These are phyloP conservation scores for Pelecanus crispus DNA, from an alignment of 2,113 vertebrate genomes.

Conservation along the genomic window DNA sequence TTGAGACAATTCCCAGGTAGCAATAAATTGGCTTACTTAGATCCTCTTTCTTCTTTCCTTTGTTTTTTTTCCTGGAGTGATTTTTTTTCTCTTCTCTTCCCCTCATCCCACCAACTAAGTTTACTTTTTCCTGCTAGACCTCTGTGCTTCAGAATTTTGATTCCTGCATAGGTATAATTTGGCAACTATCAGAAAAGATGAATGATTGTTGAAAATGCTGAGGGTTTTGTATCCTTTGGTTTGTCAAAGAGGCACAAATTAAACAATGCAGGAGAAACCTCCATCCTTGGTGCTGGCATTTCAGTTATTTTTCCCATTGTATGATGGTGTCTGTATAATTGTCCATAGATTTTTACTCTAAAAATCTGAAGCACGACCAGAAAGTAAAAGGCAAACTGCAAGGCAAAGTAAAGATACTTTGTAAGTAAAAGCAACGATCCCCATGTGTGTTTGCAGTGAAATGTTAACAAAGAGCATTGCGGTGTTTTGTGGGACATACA, in stretches of 20 bases:
- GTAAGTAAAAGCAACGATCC: background rate
- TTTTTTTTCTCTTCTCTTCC: background rate
- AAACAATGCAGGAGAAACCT: background rate
- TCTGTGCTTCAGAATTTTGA: background rate
- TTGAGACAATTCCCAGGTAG: background rate
- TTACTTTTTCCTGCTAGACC: background rate
- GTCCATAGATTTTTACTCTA: background rate
- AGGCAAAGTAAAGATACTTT: background rate
- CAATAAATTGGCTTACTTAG: background rate
- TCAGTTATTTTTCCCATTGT: background rate
- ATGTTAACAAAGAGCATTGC: background rate
- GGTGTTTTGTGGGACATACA: background rate
- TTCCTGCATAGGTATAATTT: background rate
- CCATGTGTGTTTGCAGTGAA: background rate
- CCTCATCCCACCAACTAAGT: background rate
- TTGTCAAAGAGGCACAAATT: background rate
- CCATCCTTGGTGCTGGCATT: background rate
- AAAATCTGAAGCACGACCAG: background rate
- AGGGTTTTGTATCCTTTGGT: background rate
- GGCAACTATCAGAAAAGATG: background rate
- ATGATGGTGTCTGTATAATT: background rate
- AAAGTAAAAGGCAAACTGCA: background rate
- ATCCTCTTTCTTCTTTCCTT: background rate
- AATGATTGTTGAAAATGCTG: background rate
- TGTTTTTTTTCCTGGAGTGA: rapidly evolving